Conservation (phyloP, 2,888 invertebrate genomes). For the Nemotelus nigrinus region DNA sequence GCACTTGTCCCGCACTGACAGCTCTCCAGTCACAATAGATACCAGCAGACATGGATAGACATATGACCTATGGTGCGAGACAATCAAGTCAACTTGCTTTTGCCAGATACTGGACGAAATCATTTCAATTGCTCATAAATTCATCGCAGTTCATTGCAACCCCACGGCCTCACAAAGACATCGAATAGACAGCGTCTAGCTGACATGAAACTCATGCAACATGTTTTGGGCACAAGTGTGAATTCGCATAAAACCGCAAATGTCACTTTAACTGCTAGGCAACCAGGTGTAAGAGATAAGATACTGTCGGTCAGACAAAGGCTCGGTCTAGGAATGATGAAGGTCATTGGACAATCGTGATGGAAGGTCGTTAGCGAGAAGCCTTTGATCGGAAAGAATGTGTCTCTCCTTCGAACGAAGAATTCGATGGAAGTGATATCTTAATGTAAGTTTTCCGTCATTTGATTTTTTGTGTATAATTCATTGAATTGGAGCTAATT, state of each 20-base stretch:
- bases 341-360: constrained; percentile 24
- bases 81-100: no score
- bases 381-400: neutral
- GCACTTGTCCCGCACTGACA: no score
- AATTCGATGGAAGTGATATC: constrained; percentile 10
- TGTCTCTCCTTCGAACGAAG: neutral
- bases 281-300: constrained; percentile 25
- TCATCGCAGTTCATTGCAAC: no score
- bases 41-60: no score
- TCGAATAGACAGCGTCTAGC: no score
- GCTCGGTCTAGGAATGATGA: neutral
- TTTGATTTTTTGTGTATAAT: neutral
- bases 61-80: no score
- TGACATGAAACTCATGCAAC: neutral
- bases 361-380: neutral
- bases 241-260: constrained; percentile 26
- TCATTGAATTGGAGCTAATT: neutral
- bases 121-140: no score
- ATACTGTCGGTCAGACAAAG: constrained; percentile 4
- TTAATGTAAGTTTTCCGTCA: constrained; percentile 1
- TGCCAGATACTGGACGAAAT: no score
- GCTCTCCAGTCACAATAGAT: no score
- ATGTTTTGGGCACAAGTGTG: constrained; percentile 28
- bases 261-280: constrained; percentile 15
- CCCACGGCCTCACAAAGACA: no score